Percentiles rank a stretch among this genome's conserved stretches.
Conservation (phyloP, 2,797 vertebrate species). For the Bradypus variegatus region DNA sequence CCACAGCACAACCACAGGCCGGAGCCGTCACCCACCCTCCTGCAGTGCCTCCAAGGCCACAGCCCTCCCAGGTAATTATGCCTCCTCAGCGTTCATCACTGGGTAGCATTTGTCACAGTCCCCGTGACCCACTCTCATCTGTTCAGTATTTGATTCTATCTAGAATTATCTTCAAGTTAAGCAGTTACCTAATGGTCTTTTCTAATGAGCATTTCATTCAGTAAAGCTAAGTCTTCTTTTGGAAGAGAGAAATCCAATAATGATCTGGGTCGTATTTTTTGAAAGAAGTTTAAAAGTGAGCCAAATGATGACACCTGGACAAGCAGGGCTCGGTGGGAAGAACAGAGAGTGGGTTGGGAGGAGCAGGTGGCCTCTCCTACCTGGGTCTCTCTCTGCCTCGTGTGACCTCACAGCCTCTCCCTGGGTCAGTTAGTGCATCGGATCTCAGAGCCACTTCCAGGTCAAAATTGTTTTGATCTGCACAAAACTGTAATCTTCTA, state of each 20-base stretch:
- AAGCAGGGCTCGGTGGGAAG: neutral
- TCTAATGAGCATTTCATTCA: conserved; percentile 26
- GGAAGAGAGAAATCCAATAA: conserved; percentile 21
- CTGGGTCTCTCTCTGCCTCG: neutral
- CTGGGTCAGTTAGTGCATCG: neutral
- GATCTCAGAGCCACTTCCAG: neutral
- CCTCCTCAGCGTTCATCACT: neutral
- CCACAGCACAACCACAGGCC: conserved; percentile 82
- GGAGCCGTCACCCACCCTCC: conserved; percentile 89
- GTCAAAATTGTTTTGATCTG: neutral
- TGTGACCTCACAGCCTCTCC: neutral
- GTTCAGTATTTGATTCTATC: neutral
- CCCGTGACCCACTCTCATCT: neutral
- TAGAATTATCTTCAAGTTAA: neutral
- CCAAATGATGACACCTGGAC: neutral
- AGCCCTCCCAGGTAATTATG: conserved; percentile 87
- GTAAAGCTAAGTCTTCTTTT: conserved; percentile 17
- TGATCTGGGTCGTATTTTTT: neutral
- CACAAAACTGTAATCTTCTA: neutral
- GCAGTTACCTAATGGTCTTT: neutral
- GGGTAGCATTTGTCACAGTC: neutral
- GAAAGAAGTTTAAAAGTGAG: neutral
- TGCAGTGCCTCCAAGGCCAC: conserved; percentile 95
- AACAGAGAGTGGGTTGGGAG: neutral
- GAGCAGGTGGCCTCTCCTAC: neutral